Evolutionary conservation across 2,113 vertebrate species (phyloP), one percentile per base, ranked within the genome.

Genomic region (Psephotus haematonotus): DNA sequence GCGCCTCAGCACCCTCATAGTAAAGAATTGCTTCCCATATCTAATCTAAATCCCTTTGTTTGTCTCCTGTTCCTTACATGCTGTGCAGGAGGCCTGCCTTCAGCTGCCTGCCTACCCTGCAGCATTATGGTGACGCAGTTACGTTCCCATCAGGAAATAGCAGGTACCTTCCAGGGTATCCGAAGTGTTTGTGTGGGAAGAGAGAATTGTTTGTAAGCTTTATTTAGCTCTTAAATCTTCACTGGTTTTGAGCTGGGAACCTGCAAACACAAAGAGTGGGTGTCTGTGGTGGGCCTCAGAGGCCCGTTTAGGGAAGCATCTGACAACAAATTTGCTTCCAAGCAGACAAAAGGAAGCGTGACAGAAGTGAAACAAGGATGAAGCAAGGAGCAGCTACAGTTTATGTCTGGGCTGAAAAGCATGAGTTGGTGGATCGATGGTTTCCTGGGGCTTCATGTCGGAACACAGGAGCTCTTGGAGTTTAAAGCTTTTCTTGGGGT

Each of bases 81-180:
- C 83, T 4, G 63, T 9, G 59, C 93, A 67, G 96, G 96, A 94
- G 90, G 90, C 82, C 93, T 70, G 76, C 9, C 68, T 81, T 22
- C 49, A 70, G 62, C 37, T 44, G 68, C 86, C 43, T 27, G 5
- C 47, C 53, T 27, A 31, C 55, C 41, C 2, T 2, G 39, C 31
- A 46, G 52, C 39, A 10, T 64, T n/a, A 37, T 3, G 3, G 25
- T 18, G 41, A 8, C 41, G 13, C 33, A 5, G 49, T 14, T 27
- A 23, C 14, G 8, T 35, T 82, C 59, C 0, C 79, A 11, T 78
- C 57, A 84, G 91, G 88, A 84, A 95, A 44, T 1, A 80, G 7
- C 84, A 86, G 86, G 75, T 57, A 86, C 79, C 46, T 16, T 18
- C 13, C 47, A 28, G 62, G 63, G 5, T 24, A 24, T 7, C 71